These are phyloP conservation scores for Montipora foliosa DNA, from an alignment of 64 coral and sea anemone genomes.

Conservation along the genomic window DNA sequence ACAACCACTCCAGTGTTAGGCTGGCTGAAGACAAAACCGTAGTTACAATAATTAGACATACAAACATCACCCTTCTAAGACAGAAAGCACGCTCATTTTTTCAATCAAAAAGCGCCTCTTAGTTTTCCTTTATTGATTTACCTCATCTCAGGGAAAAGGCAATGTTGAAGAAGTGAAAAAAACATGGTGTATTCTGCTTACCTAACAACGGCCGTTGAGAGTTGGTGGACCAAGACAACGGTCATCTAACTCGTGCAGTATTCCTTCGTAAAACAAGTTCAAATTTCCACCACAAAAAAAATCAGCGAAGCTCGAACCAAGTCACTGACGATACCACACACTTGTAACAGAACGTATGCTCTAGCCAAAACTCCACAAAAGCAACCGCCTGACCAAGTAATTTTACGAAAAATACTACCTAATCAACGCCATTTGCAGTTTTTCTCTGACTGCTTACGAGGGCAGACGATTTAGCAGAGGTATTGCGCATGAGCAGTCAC, in stretches of 20 bases:
- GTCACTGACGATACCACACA: background rate
- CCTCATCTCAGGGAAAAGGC: background rate
- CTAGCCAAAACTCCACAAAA: slow-evolving; percentile 22
- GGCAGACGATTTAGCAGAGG: background rate
- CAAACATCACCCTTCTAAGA: background rate
- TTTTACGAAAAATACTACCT: slow-evolving; percentile 38
- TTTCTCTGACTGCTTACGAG: slow-evolving; percentile 50
- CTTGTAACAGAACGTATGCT: slow-evolving; percentile 22
- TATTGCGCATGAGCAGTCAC: slow-evolving; percentile 52
- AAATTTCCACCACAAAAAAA: slow-evolving; percentile 49
- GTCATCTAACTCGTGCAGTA: slow-evolving; percentile 62
- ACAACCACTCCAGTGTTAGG: background rate
- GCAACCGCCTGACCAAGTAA: slow-evolving; percentile 4
- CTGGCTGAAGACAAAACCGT: background rate
- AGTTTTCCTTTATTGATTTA: background rate
- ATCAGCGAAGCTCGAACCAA: slow-evolving; percentile 16
- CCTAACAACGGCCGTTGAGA: slow-evolving; percentile 50
- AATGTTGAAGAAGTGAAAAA: background rate
- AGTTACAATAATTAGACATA: background rate
- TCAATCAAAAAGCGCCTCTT: background rate
- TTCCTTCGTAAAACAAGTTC: slow-evolving; percentile 7
- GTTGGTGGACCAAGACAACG: slow-evolving; percentile 35
- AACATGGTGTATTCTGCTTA: slow-evolving; percentile 16
- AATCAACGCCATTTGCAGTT: slow-evolving; percentile 44
- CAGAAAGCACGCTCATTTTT: slow-evolving; percentile 11